These are phyloP conservation scores for Hippoglossus hippoglossus DNA, from an alignment of 2,797 vertebrate species.

Conservation along the genomic window DNA sequence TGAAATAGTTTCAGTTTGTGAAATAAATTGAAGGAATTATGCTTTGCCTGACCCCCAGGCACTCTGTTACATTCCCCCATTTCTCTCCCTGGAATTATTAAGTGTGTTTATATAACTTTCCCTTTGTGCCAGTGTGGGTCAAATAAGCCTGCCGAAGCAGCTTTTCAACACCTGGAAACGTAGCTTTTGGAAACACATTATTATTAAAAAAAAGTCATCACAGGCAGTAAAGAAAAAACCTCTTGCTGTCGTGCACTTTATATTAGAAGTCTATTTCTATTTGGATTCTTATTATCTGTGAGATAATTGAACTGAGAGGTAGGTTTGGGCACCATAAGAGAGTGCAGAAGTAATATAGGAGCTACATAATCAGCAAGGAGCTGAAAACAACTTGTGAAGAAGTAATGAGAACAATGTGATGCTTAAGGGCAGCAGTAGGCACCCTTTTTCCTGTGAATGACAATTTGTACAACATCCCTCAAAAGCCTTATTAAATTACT, in stretches of 20 bases:
- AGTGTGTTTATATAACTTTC: constrained; percentile 56
- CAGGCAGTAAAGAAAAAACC: constrained; percentile 39
- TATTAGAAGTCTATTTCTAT: constrained; percentile 46
- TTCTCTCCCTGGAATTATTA: constrained; percentile 53
- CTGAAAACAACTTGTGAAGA: constrained; percentile 13
- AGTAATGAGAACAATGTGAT: background rate
- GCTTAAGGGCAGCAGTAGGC: background rate
- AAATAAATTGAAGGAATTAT: constrained; percentile 65
- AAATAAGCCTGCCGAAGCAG: constrained; percentile 35
- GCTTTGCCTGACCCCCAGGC: constrained; percentile 38
- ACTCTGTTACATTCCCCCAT: constrained; percentile 14
- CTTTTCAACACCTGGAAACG: constrained; percentile 36
- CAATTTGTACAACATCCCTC: background rate
- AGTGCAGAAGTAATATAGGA: background rate
- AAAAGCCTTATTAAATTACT: background rate
- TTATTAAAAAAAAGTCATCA: constrained; percentile 42
- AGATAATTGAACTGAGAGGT: constrained; percentile 48
- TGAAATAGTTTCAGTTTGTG: constrained; percentile 62
- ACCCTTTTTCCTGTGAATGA: background rate
- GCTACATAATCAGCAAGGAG: background rate
- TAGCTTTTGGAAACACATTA: constrained; percentile 31
- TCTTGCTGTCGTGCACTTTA: constrained; percentile 28
- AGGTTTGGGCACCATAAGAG: constrained; percentile 24
- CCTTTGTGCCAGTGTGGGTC: constrained; percentile 41
- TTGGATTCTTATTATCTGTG: constrained; percentile 38